phyloP scores from a whole-genome alignment of 2,113 vertebrate species.

The Pelobates fuscus region DNA sequence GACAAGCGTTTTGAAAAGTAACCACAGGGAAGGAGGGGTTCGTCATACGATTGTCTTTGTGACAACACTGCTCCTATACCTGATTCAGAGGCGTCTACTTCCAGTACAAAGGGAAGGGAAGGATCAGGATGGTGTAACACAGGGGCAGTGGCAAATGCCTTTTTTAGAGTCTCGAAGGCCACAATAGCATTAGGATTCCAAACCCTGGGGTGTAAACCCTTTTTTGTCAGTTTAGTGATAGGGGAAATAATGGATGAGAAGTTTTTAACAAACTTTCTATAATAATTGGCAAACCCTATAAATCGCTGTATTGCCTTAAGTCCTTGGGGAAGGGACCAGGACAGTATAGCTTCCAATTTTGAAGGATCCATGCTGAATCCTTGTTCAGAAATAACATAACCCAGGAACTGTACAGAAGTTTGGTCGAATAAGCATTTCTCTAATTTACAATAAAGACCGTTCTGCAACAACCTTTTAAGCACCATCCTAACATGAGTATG shows the following conservation, averaged over 20 bases:
- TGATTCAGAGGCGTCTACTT: not conserved
- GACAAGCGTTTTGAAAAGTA: not conserved
- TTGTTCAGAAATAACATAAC: no score
- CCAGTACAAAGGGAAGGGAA: not conserved
- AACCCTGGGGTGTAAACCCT: not conserved
- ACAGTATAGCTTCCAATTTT: no score
- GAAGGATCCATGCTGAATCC: no score
- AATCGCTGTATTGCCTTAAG: no score
- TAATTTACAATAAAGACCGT: no score
- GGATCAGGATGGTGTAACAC: not conserved
- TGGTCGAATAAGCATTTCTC: no score
- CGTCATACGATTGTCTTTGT: not conserved
- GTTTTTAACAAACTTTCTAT: not conserved
- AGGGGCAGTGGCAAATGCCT: not conserved
- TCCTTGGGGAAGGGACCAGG: not conserved
- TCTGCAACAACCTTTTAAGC: no score
- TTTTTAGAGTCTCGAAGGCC: not conserved
- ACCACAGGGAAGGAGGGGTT: no score
- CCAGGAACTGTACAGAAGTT: no score
- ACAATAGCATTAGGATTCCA: not conserved
- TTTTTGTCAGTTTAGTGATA: not conserved
- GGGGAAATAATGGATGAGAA: not conserved
- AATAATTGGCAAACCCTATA: not conserved
- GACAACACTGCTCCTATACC: not conserved
- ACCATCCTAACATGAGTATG: no score